Evolutionary conservation across 2,888 invertebrate species (phyloP), one percentile per base, ranked within the genome.

Genomic region (Lithosia quadra): DNA sequence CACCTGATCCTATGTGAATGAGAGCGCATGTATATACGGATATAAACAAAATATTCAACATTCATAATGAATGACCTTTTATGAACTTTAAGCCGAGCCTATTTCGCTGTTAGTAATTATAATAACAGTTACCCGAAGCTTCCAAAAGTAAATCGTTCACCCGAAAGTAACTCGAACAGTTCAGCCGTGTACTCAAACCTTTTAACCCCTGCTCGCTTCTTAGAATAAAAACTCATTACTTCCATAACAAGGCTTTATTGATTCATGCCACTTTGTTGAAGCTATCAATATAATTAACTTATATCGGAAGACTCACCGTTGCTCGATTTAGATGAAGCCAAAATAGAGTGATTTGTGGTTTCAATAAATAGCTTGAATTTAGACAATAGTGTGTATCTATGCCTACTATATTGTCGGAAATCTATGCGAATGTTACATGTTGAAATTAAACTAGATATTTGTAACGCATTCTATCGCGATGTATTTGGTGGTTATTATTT

Each of bases 161-260:
- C 28, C 36, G 56, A 61, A 62, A 62, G 18, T 56, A 43, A 57
- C 24, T 55, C 22, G 22, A 34, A 71, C 24, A 71, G 63, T 69
- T 28, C 21, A 64, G 57, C 36, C n/a, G 13, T 33, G 10, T 59
- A 59, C 59, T 33, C 10, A 71, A 58, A 61, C 36, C 57, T 60
- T 67, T 73, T 28, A 62, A 61, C 55, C 71, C 67, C 49, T 65
- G 59, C 58, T 58, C 39, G 61, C 65, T 78, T 78, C 78, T 71
- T 24, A 66, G 79, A 76, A 76, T 57, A 62, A 67, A 72, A 72
- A 59, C 63, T 68, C 59, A 67, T 79, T 78, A 69, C 56, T 34
- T 58, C 61, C 53, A 67, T 68, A 71, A 69, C 56, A 63, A 60
- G 36, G 13, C 49, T 55, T 70, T 73, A 72, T 69, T 72, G 56